Evolutionary conservation across 1,140 invertebrate species (phyloP).

Genomic region (Eulimnadia texana): DNA sequence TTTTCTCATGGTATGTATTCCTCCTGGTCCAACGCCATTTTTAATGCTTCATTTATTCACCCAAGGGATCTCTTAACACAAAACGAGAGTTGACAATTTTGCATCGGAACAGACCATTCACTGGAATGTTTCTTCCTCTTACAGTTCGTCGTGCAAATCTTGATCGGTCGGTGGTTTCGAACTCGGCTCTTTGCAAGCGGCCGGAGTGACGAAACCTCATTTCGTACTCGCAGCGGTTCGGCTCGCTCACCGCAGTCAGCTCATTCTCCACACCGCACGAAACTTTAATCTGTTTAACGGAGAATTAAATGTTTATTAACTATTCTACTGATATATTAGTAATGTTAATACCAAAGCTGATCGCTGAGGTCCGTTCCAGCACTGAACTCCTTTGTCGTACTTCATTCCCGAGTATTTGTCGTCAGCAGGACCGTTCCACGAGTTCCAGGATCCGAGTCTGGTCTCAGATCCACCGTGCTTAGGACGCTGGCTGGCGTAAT

Average conservation of each 20-base stretch:
- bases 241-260: slow-evolving; percentile 69
- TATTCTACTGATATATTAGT: background rate
- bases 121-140: too few species aligned
- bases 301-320: background rate
- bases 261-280: slow-evolving; percentile 73
- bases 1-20: too few species aligned
- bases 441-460: slow-evolving; percentile 68
- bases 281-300: slow-evolving; percentile 45
- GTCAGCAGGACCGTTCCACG: slow-evolving; percentile 60
- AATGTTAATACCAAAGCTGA: slow-evolving; percentile 45
- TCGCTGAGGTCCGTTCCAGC: slow-evolving; percentile 94
- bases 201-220: slow-evolving; percentile 77
- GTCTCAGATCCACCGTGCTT: slow-evolving; percentile 72
- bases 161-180: slow-evolving; percentile 13
- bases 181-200: slow-evolving; percentile 48
- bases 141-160: slow-evolving; percentile 39
- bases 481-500: slow-evolving; percentile 68
- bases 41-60: too few species aligned
- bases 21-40: too few species aligned
- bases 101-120: too few species aligned
- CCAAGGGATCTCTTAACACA: too few species aligned
- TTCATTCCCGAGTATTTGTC: slow-evolving; percentile 70
- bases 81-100: too few species aligned
- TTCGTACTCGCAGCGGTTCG: slow-evolving; percentile 89
- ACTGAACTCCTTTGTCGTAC: slow-evolving; percentile 72